Percentiles rank a stretch among this genome's conserved stretches.
These are phyloP conservation scores for Melanaphis sacchari DNA, from an alignment of 1,140 invertebrate genomes.

Conservation along the genomic window DNA sequence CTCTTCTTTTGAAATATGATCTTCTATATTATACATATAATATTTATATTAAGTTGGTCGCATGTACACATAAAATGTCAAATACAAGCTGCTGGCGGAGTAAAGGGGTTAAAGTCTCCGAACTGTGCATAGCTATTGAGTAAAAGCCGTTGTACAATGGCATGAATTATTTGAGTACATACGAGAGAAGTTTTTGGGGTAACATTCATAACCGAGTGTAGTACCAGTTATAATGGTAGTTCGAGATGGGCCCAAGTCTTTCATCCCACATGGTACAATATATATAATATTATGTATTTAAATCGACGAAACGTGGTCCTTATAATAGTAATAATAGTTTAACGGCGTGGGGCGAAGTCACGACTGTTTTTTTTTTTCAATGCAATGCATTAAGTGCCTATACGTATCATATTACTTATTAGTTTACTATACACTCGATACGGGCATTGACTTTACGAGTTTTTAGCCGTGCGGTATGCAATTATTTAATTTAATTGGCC, in stretches of 20 bases:
- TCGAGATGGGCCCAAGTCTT: neutral
- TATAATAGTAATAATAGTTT: neutral
- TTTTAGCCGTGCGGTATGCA: neutral
- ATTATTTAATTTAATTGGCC: neutral
- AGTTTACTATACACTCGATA: conserved; percentile 7
- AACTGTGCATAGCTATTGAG: neutral
- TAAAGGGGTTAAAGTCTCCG: neutral
- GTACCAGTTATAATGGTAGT: neutral
- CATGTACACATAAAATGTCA: neutral
- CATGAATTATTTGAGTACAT: neutral
- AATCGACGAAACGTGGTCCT: neutral
- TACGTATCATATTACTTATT: conserved; percentile 4
- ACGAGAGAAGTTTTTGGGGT: neutral
- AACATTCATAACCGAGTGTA: neutral
- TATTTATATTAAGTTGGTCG: neutral
- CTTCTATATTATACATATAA: neutral
- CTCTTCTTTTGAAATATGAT: neutral
- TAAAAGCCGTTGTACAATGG: neutral
- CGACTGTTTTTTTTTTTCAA: neutral
- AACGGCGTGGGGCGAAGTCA: neutral
- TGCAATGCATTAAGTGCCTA: neutral
- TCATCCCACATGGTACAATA: neutral
- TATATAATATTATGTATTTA: neutral
- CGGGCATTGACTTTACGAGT: neutral
- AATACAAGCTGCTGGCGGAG: neutral